Evolutionary conservation across 1,140 invertebrate species (phyloP).

Genomic region (Anastrepha ludens): DNA sequence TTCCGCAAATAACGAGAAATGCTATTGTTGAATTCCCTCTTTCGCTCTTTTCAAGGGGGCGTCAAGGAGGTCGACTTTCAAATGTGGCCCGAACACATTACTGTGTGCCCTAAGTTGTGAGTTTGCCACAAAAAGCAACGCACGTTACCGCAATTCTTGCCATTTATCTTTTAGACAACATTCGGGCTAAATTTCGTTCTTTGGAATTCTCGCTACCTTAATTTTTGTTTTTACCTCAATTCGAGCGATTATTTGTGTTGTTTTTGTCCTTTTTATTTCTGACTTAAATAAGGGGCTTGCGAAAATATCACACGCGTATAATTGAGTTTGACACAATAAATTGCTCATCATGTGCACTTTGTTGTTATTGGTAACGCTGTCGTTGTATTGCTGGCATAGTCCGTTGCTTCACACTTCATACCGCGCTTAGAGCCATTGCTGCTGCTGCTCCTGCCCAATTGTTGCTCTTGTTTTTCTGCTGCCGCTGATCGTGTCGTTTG

Average conservation of each 20-base stretch:
- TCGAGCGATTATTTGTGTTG: neutral
- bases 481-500: slow-evolving; percentile 32
- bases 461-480: slow-evolving; percentile 3
- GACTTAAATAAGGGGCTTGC: slow-evolving; percentile 8
- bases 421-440: neutral
- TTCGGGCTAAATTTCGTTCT: slow-evolving; percentile 33
- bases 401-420: neutral
- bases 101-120: neutral
- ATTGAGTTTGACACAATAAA: slow-evolving; percentile 74
- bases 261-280: neutral
- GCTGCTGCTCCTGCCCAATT: neutral
- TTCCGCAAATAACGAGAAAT: slow-evolving; percentile 6
- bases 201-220: slow-evolving; percentile 13
- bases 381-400: neutral
- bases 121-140: neutral
- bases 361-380: slow-evolving; percentile 52
- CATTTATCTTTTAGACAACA: slow-evolving; percentile 21
- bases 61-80: neutral
- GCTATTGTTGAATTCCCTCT: slow-evolving; percentile 18
- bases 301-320: slow-evolving; percentile 63
- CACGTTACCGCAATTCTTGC: slow-evolving; percentile 20
- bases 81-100: neutral
- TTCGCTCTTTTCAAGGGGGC: neutral
- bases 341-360: slow-evolving; percentile 67
- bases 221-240: slow-evolving; percentile 6